Evolutionary conservation across 2,797 vertebrate genomes (phyloP).

Genomic region (Sebastes melanostomus): DNA sequence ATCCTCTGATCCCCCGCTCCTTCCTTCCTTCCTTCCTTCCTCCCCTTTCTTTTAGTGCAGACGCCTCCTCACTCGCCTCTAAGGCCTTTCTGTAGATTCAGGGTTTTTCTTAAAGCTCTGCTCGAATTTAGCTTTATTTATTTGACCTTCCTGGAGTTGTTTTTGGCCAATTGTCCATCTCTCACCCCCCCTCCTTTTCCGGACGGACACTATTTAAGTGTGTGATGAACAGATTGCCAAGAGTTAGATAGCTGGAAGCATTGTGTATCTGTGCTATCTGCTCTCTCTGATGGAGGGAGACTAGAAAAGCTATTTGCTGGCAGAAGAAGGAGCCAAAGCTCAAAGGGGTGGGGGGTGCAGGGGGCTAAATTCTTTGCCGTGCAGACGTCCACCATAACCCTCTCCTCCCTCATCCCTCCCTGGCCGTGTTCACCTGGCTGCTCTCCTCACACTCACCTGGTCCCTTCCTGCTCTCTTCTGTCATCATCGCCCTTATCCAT

Average conservation of each 20-base stretch:
- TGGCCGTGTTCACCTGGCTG: constrained; percentile 5
- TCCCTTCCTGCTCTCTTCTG: not conserved
- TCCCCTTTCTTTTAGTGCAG: not conserved
- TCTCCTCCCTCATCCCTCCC: not conserved
- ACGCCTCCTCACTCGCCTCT: not conserved
- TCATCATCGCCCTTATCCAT: constrained; percentile 15
- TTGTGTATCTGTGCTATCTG: constrained; percentile 59
- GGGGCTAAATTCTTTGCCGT: not conserved
- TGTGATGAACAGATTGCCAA: constrained; percentile 66
- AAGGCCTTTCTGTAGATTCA: constrained; percentile 35
- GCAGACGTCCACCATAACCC: not conserved
- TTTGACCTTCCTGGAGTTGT: constrained; percentile 49
- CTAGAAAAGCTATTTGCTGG: constrained; percentile 56
- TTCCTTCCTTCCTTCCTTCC: not conserved
- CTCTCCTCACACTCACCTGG: not conserved
- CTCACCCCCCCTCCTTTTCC: constrained; percentile 20
- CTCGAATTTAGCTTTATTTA: constrained; percentile 29
- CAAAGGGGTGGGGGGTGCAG: not conserved
- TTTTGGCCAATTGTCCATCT: constrained; percentile 39
- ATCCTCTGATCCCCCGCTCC: constrained; percentile 28
- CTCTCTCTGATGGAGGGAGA: constrained; percentile 60
- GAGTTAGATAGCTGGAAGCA: constrained; percentile 55
- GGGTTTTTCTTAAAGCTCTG: constrained; percentile 7
- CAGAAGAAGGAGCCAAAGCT: constrained; percentile 38
- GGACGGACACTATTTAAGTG: constrained; percentile 53